Conservation (phyloP, 1,140 invertebrate genomes). For the Rhysida immarginata region DNA sequence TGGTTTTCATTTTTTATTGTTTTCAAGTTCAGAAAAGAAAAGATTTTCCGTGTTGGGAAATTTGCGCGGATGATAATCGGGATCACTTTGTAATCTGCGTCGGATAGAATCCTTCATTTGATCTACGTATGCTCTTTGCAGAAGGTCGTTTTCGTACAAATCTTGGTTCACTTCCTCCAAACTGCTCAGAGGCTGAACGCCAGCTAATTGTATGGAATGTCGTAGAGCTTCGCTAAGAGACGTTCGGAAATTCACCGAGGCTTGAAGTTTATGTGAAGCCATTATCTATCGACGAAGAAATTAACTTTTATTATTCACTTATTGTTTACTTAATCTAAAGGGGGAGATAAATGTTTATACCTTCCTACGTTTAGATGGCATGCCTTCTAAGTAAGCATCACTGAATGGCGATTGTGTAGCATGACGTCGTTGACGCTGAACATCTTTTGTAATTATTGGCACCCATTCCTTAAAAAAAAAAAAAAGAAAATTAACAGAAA, state of each 20-base stretch:
- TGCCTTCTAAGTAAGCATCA: conserved; percentile 63
- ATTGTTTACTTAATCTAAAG: too few species aligned
- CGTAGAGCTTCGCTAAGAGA: conserved; percentile 29
- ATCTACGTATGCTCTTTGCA: conserved; percentile 33
- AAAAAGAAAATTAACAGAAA: background rate
- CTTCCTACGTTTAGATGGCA: conserved; percentile 65
- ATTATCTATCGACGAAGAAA: too few species aligned
- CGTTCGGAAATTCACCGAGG: background rate
- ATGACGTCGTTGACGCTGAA: conserved; percentile 44
- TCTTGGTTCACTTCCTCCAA: conserved; percentile 31
- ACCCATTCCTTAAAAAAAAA: conserved; percentile 51
- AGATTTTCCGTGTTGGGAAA: conserved; percentile 35
- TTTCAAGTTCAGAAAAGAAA: too few species aligned
- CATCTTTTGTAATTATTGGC: conserved; percentile 57
- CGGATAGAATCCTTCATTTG: conserved; percentile 30
- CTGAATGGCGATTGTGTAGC: conserved; percentile 43
- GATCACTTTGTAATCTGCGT: conserved; percentile 29
- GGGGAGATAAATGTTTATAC: conserved; percentile 37
- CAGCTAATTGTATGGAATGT: conserved; percentile 34
- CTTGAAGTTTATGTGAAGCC: conserved; percentile 15
- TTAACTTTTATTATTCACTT: too few species aligned
- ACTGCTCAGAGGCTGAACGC: conserved; percentile 32
- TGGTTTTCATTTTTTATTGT: too few species aligned
- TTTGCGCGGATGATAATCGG: conserved; percentile 34
- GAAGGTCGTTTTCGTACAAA: conserved; percentile 26